Evolutionary conservation across 2,113 vertebrate genomes (phyloP).

Genomic region (Lutjanus erythropterus): DNA sequence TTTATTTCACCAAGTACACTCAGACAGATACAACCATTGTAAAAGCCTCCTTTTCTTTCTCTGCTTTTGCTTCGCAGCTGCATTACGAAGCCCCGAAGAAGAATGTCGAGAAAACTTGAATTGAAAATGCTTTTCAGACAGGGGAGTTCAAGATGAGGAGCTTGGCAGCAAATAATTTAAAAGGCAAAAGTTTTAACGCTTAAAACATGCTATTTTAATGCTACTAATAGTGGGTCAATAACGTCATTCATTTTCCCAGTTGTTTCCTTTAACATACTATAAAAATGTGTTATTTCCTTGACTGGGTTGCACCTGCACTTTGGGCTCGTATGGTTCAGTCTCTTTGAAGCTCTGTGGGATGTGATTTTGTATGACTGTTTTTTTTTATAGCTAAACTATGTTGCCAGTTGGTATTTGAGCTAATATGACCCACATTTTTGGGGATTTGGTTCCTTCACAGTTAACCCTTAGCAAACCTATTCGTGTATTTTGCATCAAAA

Average conservation of each 20-base stretch:
- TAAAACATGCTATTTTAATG: neutral
- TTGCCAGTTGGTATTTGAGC: conserved; percentile 6
- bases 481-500: neutral
- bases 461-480: neutral
- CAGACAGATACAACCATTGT: conserved; percentile 30
- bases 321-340: neutral
- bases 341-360: conserved; percentile 1
- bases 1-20: conserved; percentile 64
- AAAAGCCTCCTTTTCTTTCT: neutral
- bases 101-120: neutral
- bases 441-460: neutral
- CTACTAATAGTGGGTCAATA: neutral
- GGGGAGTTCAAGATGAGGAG: neutral
- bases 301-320: neutral
- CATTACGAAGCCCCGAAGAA: neutral
- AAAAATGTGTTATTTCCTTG: neutral
- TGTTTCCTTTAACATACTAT: neutral
- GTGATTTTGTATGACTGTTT: conserved; percentile 1
- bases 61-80: neutral
- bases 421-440: neutral
- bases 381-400: neutral
- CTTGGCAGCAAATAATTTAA: neutral
- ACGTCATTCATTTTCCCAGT: neutral
- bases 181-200: neutral
- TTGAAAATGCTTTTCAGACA: conserved; percentile 6